Conservation (phyloP, 1,140 invertebrate species). For the Tetramorium simillimum region DNA sequence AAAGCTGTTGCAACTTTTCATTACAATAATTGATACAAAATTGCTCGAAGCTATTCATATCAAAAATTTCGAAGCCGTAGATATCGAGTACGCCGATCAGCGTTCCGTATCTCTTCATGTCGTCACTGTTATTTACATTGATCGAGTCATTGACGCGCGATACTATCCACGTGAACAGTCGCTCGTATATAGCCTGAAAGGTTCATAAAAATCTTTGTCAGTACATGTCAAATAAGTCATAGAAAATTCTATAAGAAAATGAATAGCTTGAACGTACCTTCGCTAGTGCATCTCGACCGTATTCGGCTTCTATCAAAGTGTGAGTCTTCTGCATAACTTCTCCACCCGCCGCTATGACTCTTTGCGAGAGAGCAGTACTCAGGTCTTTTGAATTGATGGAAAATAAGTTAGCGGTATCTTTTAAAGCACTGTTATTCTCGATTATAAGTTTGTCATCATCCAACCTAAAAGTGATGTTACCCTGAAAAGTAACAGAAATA, state of each 20-base stretch:
- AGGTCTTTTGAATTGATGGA: conserved; percentile 91
- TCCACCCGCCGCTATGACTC: conserved; percentile 96
- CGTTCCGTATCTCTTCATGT: conserved; percentile 89
- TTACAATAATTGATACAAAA: conserved; percentile 99
- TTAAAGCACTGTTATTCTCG: conserved; percentile 86
- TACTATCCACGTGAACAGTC: conserved; percentile 97
- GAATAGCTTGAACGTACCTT: conserved; percentile 88
- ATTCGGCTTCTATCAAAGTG: conserved; percentile 93
- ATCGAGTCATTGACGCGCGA: conserved; percentile 95
- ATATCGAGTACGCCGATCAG: conserved; percentile 98
- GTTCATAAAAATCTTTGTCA: conserved; percentile 54
- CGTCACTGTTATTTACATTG: conserved; percentile 86
- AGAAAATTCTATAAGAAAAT: not conserved
- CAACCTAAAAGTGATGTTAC: conserved; percentile 90
- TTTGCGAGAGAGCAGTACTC: conserved; percentile 91
- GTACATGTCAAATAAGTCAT: not conserved
- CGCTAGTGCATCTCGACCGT: conserved; percentile 96
- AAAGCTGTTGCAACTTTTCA: conserved; percentile 98
- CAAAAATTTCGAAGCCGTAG: conserved; percentile 99
- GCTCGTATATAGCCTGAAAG: conserved; percentile 94
- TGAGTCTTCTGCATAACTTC: conserved; percentile 97
- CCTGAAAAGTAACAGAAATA: conserved; percentile 83
- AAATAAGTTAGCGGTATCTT: conserved; percentile 89
- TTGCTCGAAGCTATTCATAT: conserved; percentile 97
- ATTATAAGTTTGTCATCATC: conserved; percentile 90